Conservation (phyloP, 2,888 invertebrate species). For the Scelioninae gen. 2 region DNA sequence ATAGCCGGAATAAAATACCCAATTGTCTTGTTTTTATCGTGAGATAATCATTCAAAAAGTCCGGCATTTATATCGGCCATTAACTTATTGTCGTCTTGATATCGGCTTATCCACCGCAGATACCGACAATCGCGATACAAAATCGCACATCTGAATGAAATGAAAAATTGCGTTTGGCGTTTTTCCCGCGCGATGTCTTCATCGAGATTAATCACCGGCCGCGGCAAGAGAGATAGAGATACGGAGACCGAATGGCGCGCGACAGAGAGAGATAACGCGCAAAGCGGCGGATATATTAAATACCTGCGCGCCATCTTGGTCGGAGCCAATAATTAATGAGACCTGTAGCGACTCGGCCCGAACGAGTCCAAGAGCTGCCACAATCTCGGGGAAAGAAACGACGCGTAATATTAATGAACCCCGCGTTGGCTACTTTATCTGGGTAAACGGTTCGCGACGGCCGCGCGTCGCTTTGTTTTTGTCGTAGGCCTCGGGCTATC, state of each 20-base stretch:
- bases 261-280: too few relatives aligned
- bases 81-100: too few relatives aligned
- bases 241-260: too few relatives aligned
- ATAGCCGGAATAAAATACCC: too few relatives aligned
- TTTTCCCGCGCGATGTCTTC: constrained; percentile 20
- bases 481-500: constrained; percentile 19
- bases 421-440: constrained; percentile 27
- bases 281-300: constrained; percentile 21
- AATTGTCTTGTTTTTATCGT: too few relatives aligned
- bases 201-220: constrained; percentile 39
- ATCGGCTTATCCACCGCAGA: background rate
- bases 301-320: constrained; percentile 34
- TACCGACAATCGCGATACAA: constrained; percentile 3
- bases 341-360: background rate
- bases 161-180: constrained; percentile 22
- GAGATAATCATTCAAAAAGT: too few relatives aligned
- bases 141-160: constrained; percentile 20
- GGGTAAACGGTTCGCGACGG: constrained; percentile 1
- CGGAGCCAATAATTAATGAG: constrained; percentile 48
- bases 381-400: constrained; percentile 20
- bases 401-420: constrained; percentile 49
- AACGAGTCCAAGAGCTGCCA: constrained; percentile 14
- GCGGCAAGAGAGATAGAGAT: too few relatives aligned
- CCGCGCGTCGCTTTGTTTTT: constrained; percentile 27
- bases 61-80: too few relatives aligned